phyloP scores from a whole-genome alignment of 2,797 vertebrate genomes.

The Gobio occitaniae region DNA sequence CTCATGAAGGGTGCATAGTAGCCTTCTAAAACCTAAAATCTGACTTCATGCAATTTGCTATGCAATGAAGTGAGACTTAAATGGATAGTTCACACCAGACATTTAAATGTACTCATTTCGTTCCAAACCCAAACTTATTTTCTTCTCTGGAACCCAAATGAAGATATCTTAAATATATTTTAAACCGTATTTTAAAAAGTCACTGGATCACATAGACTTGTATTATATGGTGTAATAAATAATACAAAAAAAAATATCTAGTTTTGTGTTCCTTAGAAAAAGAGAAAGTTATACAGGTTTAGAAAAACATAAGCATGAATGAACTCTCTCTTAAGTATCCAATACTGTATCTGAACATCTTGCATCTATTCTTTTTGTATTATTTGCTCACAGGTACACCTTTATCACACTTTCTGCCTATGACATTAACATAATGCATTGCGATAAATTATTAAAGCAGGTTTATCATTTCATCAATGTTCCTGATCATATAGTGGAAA shows the following conservation, averaged over 20 bases:
- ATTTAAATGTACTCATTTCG: neutral
- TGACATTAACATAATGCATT: slow-evolving; percentile 5
- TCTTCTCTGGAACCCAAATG: neutral
- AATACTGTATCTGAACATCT: neutral
- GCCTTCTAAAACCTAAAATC: neutral
- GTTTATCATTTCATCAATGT: slow-evolving; percentile 49
- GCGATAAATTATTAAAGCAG: slow-evolving; percentile 50
- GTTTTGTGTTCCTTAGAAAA: neutral
- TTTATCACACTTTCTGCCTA: slow-evolving; percentile 4
- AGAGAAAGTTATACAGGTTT: neutral
- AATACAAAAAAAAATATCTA: neutral
- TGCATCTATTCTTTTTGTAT: neutral
- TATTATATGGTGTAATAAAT: neutral
- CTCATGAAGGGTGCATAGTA: neutral
- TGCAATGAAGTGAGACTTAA: neutral
- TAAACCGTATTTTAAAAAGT: neutral
- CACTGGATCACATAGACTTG: neutral
- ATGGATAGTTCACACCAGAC: neutral
- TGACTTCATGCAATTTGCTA: neutral
- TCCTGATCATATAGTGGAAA: slow-evolving; percentile 57
- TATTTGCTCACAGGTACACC: neutral
- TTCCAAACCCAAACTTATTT: neutral
- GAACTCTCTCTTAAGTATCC: neutral
- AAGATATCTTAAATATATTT: neutral
- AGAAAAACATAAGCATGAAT: neutral